A percentile compares a stretch with the other conserved stretches of the same genome.
phyloP scores from a whole-genome alignment of 2,888 invertebrate genomes.

The Endomychus coccineus region DNA sequence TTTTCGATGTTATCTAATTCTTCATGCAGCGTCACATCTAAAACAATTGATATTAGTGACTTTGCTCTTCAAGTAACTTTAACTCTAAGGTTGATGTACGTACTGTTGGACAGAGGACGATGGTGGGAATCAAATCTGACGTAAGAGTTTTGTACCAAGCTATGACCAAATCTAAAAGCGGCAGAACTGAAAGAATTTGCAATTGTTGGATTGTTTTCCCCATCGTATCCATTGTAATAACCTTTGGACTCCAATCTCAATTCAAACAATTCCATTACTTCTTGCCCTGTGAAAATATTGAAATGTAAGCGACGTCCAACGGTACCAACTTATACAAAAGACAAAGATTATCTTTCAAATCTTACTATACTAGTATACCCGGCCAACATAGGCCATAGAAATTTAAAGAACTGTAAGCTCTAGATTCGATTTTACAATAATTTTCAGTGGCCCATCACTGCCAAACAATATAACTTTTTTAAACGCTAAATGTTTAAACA shows the following conservation, averaged over 20 bases:
- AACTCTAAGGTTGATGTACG: constrained; percentile 35
- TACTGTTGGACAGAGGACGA: constrained; percentile 63
- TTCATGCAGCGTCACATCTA: constrained; percentile 74
- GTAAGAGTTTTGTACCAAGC: constrained; percentile 73
- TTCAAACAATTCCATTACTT: constrained; percentile 69
- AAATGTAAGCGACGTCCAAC: too few relatives aligned
- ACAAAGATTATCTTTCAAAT: too few relatives aligned
- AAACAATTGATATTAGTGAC: constrained; percentile 8
- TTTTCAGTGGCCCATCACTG: too few relatives aligned
- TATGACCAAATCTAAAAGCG: constrained; percentile 82
- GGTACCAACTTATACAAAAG: too few relatives aligned
- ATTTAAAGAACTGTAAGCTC: too few relatives aligned
- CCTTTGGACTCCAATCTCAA: constrained; percentile 60
- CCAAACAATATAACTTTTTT: too few relatives aligned
- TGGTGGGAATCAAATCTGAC: constrained; percentile 65
- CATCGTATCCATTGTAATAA: constrained; percentile 63
- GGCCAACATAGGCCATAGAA: too few relatives aligned
- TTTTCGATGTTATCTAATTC: constrained; percentile 64
- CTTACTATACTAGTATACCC: too few relatives aligned
- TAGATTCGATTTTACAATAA: too few relatives aligned
- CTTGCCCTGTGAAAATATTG: constrained; percentile 49
- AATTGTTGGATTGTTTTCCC: constrained; percentile 62
- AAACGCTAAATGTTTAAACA: too few relatives aligned
- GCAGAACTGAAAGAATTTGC: constrained; percentile 75
- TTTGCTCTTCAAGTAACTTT: not conserved